A percentile compares a stretch with the other conserved stretches of the same genome.
Conservation (phyloP, 2,113 vertebrate species). For the Origma solitaria region DNA sequence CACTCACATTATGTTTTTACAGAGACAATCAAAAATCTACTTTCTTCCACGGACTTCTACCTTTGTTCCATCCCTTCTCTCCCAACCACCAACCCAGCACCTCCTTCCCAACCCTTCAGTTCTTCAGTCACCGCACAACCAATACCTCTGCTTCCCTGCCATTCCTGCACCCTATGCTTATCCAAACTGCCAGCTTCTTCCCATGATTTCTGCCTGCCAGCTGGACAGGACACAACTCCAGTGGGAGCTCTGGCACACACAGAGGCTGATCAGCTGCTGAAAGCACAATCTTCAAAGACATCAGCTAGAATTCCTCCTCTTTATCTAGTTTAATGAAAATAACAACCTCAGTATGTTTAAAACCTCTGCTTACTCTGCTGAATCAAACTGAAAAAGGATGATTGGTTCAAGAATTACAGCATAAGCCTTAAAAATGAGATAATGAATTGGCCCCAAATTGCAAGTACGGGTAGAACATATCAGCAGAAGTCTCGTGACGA, state of each 20-base stretch:
- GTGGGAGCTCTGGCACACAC: neutral
- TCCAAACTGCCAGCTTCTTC: neutral
- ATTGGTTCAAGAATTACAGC: neutral
- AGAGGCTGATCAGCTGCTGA: neutral
- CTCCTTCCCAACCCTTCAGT: neutral
- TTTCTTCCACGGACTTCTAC: neutral
- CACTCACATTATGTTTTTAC: neutral
- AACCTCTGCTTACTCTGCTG: neutral
- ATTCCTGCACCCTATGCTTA: accelerated
- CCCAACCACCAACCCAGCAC: neutral
- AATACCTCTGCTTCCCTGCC: neutral
- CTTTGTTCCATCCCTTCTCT: neutral
- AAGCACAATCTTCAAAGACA: neutral
- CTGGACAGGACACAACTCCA: neutral
- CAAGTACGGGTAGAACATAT: neutral
- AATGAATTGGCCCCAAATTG: neutral
- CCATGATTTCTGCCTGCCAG: neutral
- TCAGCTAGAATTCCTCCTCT: neutral
- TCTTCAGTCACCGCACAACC: neutral
- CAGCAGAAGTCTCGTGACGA: neutral
- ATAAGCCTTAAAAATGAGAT: neutral
- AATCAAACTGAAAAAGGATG: neutral
- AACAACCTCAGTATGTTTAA: neutral
- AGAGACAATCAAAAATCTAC: neutral
- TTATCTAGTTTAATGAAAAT: neutral